phyloP scores from a whole-genome alignment of 1,140 invertebrate species.

The Temnothorax nylanderi region DNA sequence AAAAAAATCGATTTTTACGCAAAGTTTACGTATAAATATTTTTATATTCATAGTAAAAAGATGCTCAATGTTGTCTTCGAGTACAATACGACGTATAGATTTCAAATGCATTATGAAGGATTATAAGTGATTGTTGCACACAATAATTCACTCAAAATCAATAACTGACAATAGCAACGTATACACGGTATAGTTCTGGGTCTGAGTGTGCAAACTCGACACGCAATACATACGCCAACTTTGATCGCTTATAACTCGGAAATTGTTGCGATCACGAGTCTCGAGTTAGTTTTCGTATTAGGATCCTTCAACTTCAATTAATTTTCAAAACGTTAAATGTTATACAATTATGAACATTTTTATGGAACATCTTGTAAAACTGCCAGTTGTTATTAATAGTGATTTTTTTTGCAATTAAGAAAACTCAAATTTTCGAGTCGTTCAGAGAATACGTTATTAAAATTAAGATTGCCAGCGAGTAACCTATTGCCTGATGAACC shows the following conservation, averaged over 20 bases:
- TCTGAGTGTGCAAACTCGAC: background rate
- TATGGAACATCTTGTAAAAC: background rate
- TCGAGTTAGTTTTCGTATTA: background rate
- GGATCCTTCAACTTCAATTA: background rate
- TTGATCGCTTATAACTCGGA: slow-evolving; percentile 6
- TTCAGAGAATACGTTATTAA: background rate
- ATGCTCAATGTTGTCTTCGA: background rate
- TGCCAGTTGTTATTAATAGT: background rate
- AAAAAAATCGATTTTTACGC: background rate
- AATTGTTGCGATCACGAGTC: background rate
- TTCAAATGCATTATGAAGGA: background rate
- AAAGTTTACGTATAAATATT: background rate
- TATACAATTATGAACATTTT: background rate
- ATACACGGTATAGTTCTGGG: background rate
- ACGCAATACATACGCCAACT: slow-evolving; percentile 4
- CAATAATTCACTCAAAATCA: background rate
- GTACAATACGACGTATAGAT: background rate
- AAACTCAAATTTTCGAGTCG: background rate
- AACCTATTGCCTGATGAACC: background rate
- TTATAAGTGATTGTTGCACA: background rate
- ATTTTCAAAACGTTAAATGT: background rate
- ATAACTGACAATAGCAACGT: background rate
- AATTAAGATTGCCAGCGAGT: background rate
- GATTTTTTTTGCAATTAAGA: background rate
- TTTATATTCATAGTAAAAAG: background rate